Base-by-base conservation (phyloP, 1,140 invertebrate genomes). In the Drosophila rhopaloa region DNA sequence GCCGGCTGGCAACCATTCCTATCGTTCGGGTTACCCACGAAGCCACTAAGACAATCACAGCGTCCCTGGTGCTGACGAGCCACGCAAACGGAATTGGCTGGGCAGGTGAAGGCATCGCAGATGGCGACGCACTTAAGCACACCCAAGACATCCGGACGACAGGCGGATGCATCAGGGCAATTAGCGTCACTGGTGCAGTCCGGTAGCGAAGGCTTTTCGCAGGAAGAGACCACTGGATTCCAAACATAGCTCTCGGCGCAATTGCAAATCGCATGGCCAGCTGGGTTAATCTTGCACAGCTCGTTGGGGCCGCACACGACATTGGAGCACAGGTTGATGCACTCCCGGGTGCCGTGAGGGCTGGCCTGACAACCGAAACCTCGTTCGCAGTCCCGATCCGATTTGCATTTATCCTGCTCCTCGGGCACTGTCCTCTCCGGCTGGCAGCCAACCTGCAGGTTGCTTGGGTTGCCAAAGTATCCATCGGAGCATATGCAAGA, bases 11-110 rank as follows among this genome's bases (percentile, higher is more conserved):
- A 98, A 8, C 97, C 97, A 66, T 95, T 95, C 14, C 97, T 94
- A 86, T 98, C 97, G 80, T 97, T 97, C 5, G 97, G 97, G 93
- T 98, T 97, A 14, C 97, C 97, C 16, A 95, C 94, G 90, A 94
- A 98, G 4, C 96, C 96, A n/a, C 94, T 90, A 3, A 96, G 92
- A 91, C 97, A 98, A 81, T 96, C 95, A 83, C 97, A 98, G 74
- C 95, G 94, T 41, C 95, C 96, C 78, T 94, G 94, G 79, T 98
- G 97, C 59, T 95, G 94, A 38, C 93, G 93, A 0, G 96, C 95
- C 6, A 96, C 88, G 93, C 97, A 98, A 66, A 95, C 94, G 0
- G 97, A 96, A 91, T 98, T 97, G 51, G 94, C 93, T 0, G 97
- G 95, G 82, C 97, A 98, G 6, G 95, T 97, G 78, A 97, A 97